Evolutionary conservation across 2,113 vertebrate species (phyloP).

Genomic region (Pteronura brasiliensis): DNA sequence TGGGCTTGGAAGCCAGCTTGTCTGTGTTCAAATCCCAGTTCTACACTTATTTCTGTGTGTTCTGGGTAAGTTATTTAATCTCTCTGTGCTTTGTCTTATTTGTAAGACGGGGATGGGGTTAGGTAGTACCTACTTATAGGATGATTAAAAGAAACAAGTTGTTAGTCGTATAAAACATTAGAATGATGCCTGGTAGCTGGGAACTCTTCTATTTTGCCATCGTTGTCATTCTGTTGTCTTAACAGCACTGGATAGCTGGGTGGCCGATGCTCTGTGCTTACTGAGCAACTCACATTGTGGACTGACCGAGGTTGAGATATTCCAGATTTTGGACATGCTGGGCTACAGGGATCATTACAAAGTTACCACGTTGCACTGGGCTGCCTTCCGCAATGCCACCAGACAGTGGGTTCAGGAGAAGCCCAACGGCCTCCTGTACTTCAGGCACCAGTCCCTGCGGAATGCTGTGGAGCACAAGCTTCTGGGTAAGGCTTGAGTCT

Average conservation of each 20-base stretch:
- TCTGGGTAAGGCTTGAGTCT: conserved; percentile 50
- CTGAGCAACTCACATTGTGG: conserved; percentile 41
- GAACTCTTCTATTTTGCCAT: background rate
- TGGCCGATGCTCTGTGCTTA: conserved; percentile 65
- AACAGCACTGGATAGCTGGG: conserved; percentile 68
- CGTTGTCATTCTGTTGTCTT: background rate
- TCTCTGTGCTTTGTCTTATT: background rate
- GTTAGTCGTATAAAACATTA: background rate
- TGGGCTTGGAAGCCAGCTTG: background rate
- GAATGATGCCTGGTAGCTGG: background rate
- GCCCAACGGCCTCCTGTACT: conserved; percentile 34
- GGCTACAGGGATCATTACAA: conserved; percentile 29
- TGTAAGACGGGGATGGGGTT: background rate
- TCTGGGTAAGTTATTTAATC: background rate
- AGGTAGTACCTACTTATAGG: background rate
- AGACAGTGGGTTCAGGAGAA: conserved; percentile 72
- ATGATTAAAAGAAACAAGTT: background rate
- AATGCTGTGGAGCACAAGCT: conserved; percentile 31
- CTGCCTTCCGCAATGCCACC: conserved; percentile 47
- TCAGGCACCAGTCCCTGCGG: conserved; percentile 69
- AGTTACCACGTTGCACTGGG: conserved; percentile 69
- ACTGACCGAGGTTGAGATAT: conserved; percentile 11
- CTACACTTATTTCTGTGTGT: background rate
- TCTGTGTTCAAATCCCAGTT: background rate
- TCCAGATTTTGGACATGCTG: conserved; percentile 58